Percentiles rank a stretch among this genome's conserved stretches.
Evolutionary conservation across 2,113 vertebrate genomes (phyloP).

Genomic region (Oncorhynchus mykiss): DNA sequence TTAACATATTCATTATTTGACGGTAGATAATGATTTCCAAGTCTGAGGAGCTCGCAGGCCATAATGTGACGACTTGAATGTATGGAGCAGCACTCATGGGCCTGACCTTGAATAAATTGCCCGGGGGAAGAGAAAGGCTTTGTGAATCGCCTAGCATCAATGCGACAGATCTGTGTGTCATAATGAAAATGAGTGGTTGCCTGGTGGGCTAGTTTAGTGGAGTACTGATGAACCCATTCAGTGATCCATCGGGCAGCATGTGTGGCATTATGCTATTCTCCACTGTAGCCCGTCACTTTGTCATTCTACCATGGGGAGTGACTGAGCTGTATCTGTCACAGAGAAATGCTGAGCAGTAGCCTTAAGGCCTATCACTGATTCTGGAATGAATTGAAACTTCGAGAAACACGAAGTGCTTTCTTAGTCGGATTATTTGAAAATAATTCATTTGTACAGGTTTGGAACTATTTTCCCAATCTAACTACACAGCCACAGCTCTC

Average conservation of each 20-base stretch:
- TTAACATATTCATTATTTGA: constrained; percentile 61
- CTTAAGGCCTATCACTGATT: too few species aligned
- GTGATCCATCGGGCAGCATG: constrained; percentile 24
- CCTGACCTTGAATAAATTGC: constrained; percentile 74
- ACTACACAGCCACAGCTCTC: too few species aligned
- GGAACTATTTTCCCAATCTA: too few species aligned
- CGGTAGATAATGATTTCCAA: constrained; percentile 40
- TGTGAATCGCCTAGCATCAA: not conserved
- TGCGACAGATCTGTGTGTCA: constrained; percentile 16
- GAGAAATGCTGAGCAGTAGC: too few species aligned
- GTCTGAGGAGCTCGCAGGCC: constrained; percentile 50
- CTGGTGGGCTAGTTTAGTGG: not conserved
- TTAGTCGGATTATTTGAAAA: too few species aligned
- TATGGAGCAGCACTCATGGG: constrained; percentile 47
- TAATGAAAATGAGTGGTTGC: constrained; percentile 50
- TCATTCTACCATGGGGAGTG: too few species aligned
- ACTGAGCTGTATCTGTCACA: too few species aligned
- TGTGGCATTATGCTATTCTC: not conserved
- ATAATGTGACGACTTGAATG: constrained; percentile 50
- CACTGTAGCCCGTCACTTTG: too few species aligned
- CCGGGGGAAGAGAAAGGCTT: not conserved
- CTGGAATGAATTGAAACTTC: too few species aligned
- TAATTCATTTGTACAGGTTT: too few species aligned
- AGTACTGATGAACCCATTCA: constrained; percentile 27
- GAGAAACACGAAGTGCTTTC: too few species aligned